phyloP scores from a whole-genome alignment of 2,888 invertebrate species.

The Synergus japonicus region DNA sequence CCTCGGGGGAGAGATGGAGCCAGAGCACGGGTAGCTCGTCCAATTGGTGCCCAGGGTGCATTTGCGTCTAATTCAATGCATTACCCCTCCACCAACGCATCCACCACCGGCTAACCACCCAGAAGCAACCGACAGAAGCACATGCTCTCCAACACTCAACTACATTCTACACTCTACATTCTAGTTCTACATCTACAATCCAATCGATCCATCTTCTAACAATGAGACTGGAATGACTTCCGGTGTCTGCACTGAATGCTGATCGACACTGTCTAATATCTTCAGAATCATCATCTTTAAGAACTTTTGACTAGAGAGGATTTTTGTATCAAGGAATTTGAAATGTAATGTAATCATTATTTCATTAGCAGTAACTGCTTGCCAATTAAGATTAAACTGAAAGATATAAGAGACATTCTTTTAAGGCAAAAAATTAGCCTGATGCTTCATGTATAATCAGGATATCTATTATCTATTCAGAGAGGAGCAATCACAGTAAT shows the following conservation, averaged over 20 bases:
- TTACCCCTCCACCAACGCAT: constrained; percentile 72
- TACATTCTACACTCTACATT: constrained; percentile 3
- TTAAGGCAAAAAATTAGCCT: not conserved
- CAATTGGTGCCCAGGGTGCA: constrained; percentile 77
- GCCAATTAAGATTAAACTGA: too few relatives aligned
- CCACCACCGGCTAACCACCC: constrained; percentile 59
- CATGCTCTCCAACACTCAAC: constrained; percentile 11
- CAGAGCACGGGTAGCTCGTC: constrained; percentile 71
- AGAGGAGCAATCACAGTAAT: not conserved
- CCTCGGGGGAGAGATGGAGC: constrained; percentile 71
- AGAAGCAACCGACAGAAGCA: constrained; percentile 45
- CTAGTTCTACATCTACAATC: not conserved
- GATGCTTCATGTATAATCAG: not conserved
- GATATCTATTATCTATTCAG: not conserved
- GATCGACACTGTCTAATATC: too few relatives aligned
- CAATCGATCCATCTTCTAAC: constrained; percentile 19
- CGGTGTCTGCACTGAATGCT: not conserved
- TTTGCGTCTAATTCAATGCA: constrained; percentile 82
- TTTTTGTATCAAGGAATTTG: too few relatives aligned
- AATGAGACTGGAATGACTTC: not conserved
- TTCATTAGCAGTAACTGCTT: too few relatives aligned
- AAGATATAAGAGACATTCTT: too few relatives aligned
- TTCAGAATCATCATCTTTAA: too few relatives aligned
- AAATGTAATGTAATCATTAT: too few relatives aligned
- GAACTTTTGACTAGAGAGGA: too few relatives aligned